Base-by-base conservation (phyloP, 2,888 invertebrate species). In the Campoletis raptor region DNA sequence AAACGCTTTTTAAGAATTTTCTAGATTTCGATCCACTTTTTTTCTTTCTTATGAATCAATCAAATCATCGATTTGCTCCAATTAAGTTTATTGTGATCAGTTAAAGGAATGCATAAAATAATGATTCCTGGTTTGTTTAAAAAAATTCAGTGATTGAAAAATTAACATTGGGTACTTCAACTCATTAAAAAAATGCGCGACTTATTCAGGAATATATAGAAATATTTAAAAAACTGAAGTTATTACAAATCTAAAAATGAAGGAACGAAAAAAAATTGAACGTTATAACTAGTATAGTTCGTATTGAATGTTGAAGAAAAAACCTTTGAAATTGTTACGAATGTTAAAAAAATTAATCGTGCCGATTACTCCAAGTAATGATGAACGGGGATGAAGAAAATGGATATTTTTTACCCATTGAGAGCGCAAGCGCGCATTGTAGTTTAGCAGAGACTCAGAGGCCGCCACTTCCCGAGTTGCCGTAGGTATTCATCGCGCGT, bases 381-480 rank as follows among this genome's bases (percentile, higher is more conserved):
- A 30, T 18, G 18, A 30, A 18, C 24, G 66, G 15, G 6, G 18
- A 18, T 30, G n/a, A 18, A 69, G 24, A 45, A 21, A 42, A 42
- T 42, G 42, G 21, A 72, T 54, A 52, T 42, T 61, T 57, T 42
- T 73, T 81, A 81, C 66, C 81, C 18, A 30, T 18, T 66, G 81
- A 73, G 57, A 57, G 80, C 80, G 70, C 80, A 72, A 80, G 80
- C 72, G 52, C 52, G 18, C 24, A n/a, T 21, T 4, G 30, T 73
- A 36, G 12, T 72, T 45, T 5, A 8, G 6, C 30, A 30, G n/a
- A 37, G 12, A 37, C 52, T 30, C 24, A 21, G 78, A 66, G 54
- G 73, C n/a, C 81, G 77, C 66, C 54, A 72, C 57, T 87, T 64
- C 86, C 83, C 85, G 85, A 86, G 12, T 10, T 18, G 37, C n/a